Evolutionary conservation across 2,113 vertebrate genomes (phyloP).

Genomic region (Nanger granti): DNA sequence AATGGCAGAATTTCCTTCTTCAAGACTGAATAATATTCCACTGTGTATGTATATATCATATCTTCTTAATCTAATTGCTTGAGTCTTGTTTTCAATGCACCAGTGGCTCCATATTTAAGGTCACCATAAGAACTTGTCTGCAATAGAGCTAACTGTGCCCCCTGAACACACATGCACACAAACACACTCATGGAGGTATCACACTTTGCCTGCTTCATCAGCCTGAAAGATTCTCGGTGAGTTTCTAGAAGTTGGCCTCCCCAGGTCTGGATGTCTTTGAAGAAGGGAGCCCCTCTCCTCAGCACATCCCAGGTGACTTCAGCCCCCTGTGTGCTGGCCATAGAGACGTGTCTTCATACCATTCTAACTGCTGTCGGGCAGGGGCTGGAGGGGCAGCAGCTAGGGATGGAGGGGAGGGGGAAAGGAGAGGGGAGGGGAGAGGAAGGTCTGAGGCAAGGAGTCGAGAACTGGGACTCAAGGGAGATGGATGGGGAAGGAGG

Average conservation of each 20-base stretch:
- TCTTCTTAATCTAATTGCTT: background rate
- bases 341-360: rapidly evolving
- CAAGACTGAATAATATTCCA: background rate
- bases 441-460: no score
- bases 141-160: background rate
- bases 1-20: background rate
- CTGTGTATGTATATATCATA: background rate
- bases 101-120: background rate
- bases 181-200: background rate
- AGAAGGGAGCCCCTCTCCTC: background rate
- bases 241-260: background rate
- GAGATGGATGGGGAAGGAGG: background rate
- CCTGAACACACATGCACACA: background rate
- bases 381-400: background rate
- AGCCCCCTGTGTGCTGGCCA: background rate
- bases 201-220: background rate
- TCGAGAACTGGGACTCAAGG: background rate
- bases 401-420: no score
- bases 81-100: background rate
- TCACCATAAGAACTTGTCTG: background rate
- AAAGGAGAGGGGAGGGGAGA: no score
- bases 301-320: background rate
- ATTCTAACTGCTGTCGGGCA: background rate
- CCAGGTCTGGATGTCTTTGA: background rate
- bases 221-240: background rate